These are phyloP conservation scores for Nebria brevicollis DNA, from an alignment of 2,888 invertebrate species.

Conservation along the genomic window DNA sequence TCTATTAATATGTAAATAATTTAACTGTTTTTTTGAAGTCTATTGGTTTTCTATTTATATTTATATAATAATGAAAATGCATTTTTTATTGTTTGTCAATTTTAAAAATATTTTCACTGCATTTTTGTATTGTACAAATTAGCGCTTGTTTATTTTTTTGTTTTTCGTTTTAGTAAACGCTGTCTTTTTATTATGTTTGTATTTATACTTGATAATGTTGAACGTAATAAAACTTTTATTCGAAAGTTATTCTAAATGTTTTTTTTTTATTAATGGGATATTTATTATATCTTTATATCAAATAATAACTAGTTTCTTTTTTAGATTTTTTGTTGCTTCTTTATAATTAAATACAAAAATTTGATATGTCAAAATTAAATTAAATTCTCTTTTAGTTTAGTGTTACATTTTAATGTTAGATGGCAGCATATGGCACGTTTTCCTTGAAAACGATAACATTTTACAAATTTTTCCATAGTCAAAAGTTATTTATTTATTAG, in stretches of 20 bases:
- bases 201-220: slow-evolving; percentile 7
- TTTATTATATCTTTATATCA: background rate
- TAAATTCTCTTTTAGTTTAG: no score
- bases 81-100: slow-evolving; percentile 2
- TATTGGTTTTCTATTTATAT: slow-evolving; percentile 11
- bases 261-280: background rate
- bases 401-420: no score
- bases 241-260: background rate
- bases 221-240: slow-evolving; percentile 11
- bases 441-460: no score
- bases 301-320: background rate
- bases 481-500: no score
- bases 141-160: slow-evolving; percentile 9
- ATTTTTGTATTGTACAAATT: slow-evolving; percentile 16
- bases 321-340: no score
- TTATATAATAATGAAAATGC: slow-evolving; percentile 10
- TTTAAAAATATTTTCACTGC: slow-evolving; percentile 8
- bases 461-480: no score
- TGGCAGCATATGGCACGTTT: no score
- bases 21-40: background rate
- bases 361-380: no score
- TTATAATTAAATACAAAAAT: no score
- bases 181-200: slow-evolving; percentile 23
- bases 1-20: slow-evolving; percentile 5
- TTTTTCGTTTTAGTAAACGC: background rate